Evolutionary conservation across 2,113 vertebrate species (phyloP), one percentile per base, ranked within the genome.

Genomic region (Empidonax alnorum): DNA sequence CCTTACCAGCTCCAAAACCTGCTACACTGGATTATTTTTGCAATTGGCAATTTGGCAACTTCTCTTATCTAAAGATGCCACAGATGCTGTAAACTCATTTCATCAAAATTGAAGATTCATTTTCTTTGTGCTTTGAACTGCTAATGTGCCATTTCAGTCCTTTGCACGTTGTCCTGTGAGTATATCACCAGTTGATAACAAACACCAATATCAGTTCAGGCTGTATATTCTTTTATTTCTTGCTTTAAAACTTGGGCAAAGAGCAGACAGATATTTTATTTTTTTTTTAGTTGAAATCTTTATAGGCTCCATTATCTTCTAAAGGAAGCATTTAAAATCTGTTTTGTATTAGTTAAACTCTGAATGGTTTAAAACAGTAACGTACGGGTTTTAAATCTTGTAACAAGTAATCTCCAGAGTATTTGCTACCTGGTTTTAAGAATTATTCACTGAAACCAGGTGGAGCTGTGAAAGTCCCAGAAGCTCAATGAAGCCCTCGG

Each of bases 81-180:
- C 91, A 96, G 93, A 96, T 95, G 93, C 81, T 96, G 77, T 35
- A 84, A 59, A 87, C 22, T 84, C 80, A 94, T 96, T 94, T 84
- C 79, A 82, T 93, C 91, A 62, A 68, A 89, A 82, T 1, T 69
- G 74, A 95, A 93, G 74, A 53, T 93, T 56, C 35, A 33, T 96
- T 93, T 93, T 61, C 71, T 68, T 87, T 92, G 62, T 95, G 74
- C 58, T 95, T 94, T 95, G 91, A 82, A 47, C 80, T 77, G 85
- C 46, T 94, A 71, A 87, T 78, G 74, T 96, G 69, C 44, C 87
- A 41, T 89, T 87, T 72, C 53, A 53, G 39, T 79, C 69, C 62
- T 76, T 83, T 58, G 12, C 53, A 82, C 28, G 0, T 91, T 61
- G 31, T 68, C 35, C 39, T 63, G 1, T 3, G 37, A 49, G 56